A percentile compares a stretch with the other conserved stretches of the same genome.
Evolutionary conservation across 2,888 invertebrate genomes (phyloP).

Genomic region (Drosophila mayaguana): DNA sequence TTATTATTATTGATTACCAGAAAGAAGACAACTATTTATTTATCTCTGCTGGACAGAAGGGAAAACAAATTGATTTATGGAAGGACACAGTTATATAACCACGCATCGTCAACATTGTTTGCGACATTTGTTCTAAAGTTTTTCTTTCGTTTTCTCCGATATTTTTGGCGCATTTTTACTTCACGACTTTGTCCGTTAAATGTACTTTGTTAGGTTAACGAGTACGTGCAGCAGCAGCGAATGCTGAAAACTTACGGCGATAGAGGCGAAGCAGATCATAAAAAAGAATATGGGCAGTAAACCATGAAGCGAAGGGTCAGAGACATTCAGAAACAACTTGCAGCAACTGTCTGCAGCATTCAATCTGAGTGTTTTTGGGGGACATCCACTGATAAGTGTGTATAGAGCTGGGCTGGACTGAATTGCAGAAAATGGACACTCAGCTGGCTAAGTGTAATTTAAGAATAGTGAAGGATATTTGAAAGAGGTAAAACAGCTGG

Average conservation of each 20-base stretch:
- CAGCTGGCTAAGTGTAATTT: constrained; percentile 14
- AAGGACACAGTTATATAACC: neutral
- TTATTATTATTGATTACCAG: neutral
- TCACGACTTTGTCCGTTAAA: constrained; percentile 63
- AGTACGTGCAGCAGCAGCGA: constrained; percentile 46
- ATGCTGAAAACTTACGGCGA: constrained; percentile 20
- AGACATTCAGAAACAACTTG: constrained; percentile 26
- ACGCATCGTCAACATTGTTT: constrained; percentile 25
- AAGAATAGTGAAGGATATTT: too few relatives aligned
- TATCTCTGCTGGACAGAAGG: neutral
- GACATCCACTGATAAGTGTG: constrained; percentile 25
- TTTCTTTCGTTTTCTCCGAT: constrained; percentile 24
- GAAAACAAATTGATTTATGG: constrained; percentile 10
- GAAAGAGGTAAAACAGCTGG: neutral
- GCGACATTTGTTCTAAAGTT: constrained; percentile 13
- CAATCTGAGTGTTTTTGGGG: constrained; percentile 4
- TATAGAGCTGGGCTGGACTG: neutral
- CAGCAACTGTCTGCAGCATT: constrained; percentile 8
- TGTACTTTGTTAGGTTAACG: constrained; percentile 66
- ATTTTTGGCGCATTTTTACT: constrained; percentile 60
- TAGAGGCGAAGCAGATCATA: constrained; percentile 31
- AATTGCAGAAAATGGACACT: constrained; percentile 3
- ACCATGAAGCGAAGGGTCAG: constrained; percentile 21
- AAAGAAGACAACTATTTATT: too few relatives aligned
- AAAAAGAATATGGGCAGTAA: constrained; percentile 45